Conservation (phyloP, 2,888 invertebrate genomes). For the Scelioninae gen. 2 region DNA sequence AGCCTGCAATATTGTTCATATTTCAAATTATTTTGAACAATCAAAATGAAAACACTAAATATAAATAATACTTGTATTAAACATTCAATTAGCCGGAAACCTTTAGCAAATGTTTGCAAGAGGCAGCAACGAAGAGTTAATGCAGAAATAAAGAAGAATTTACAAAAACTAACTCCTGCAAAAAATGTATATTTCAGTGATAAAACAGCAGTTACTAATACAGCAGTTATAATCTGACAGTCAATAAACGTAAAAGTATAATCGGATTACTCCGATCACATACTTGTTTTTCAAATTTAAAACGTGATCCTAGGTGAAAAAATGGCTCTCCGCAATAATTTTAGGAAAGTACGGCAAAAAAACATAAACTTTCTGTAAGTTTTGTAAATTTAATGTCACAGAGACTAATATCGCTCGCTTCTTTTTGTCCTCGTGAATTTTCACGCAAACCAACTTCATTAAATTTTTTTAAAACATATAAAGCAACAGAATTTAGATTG, state of each 20-base stretch:
- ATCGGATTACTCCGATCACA: neutral
- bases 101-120: too few species aligned
- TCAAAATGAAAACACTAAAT: too few species aligned
- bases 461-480: conserved; percentile 56
- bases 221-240: too few species aligned
- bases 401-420: neutral
- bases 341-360: conserved; percentile 49
- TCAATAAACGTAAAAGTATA: conserved; percentile 5
- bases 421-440: conserved; percentile 35
- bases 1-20: too few species aligned
- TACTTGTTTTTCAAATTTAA: conserved; percentile 3
- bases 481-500: conserved; percentile 63
- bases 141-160: too few species aligned
- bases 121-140: too few species aligned
- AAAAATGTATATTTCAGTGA: too few species aligned
- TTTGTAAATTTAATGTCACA: conserved; percentile 6
- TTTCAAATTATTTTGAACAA: too few species aligned
- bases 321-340: conserved; percentile 47
- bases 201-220: too few species aligned
- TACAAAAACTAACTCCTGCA: too few species aligned
- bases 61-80: too few species aligned
- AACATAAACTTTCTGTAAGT: conserved; percentile 6
- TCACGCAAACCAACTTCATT: conserved; percentile 9
- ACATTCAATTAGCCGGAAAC: too few species aligned
- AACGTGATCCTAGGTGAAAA: conserved; percentile 38